phyloP scores from a whole-genome alignment of 2,888 invertebrate genomes.

The Pristionchus fissidentatus region DNA sequence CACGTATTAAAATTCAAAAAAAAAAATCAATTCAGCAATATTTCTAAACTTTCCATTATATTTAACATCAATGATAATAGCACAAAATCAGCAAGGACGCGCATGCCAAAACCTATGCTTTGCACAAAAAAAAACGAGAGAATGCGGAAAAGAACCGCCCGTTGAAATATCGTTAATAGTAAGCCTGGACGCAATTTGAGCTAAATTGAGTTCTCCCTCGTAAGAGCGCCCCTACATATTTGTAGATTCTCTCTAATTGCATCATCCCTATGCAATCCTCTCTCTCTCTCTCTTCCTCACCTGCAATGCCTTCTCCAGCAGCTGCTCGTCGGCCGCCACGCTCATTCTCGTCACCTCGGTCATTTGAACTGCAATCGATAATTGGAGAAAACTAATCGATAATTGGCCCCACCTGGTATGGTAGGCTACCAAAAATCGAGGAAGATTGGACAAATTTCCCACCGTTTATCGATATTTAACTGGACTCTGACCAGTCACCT shows the following conservation, averaged over 20 bases:
- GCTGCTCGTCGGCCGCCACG: slow-evolving; percentile 20
- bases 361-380: background rate
- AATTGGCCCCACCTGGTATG: background rate
- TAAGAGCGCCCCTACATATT: too few species aligned
- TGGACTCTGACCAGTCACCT: background rate
- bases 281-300: background rate
- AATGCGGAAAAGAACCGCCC: background rate
- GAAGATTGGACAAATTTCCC: too few species aligned
- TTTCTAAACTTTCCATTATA: too few species aligned
- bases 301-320: slow-evolving; percentile 22
- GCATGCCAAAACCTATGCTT: background rate
- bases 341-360: slow-evolving; percentile 1
- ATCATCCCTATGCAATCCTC: background rate
- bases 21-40: too few species aligned
- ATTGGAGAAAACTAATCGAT: background rate
- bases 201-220: too few species aligned
- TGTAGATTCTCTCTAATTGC: background rate
- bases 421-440: too few species aligned
- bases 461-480: slow-evolving; percentile 26
- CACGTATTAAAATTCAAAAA: too few species aligned
- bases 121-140: background rate
- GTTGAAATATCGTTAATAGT: background rate
- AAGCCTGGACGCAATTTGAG: too few species aligned
- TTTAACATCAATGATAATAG: too few species aligned
- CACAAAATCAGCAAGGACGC: background rate